These are phyloP conservation scores for Eriocheir sinensis DNA, from an alignment of 1,140 invertebrate species.

Conservation along the genomic window DNA sequence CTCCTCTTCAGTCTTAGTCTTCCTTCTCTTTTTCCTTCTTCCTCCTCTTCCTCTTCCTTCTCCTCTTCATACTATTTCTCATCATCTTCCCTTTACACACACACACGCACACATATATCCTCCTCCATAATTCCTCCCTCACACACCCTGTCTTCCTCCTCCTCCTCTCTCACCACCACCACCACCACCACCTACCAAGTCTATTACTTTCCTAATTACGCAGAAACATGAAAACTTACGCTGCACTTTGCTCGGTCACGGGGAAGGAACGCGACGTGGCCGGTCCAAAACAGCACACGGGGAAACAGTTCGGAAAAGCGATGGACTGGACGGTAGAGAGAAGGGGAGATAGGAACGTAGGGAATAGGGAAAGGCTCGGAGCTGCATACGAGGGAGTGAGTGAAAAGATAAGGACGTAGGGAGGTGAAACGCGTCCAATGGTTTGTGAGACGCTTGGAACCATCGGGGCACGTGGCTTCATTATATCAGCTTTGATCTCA, in stretches of 20 bases:
- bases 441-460: neutral
- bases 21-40: neutral
- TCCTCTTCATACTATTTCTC: neutral
- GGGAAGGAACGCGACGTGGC: neutral
- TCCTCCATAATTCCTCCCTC: neutral
- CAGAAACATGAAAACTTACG: conserved; percentile 25
- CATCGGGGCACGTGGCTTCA: conserved; percentile 62
- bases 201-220: conserved; percentile 13
- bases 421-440: conserved; percentile 49
- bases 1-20: neutral
- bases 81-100: neutral
- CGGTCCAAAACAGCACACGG: neutral
- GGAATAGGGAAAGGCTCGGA: neutral
- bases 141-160: neutral
- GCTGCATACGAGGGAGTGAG: neutral
- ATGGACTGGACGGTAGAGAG: neutral
- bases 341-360: neutral
- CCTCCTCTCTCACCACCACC: neutral
- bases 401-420: neutral
- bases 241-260: neutral
- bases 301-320: neutral
- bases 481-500: conserved; percentile 76
- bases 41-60: neutral
- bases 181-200: neutral
- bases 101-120: neutral